A percentile compares a stretch with the other conserved stretches of the same genome.
Evolutionary conservation across 2,797 vertebrate genomes (phyloP).

Genomic region (Catharus ustulatus): DNA sequence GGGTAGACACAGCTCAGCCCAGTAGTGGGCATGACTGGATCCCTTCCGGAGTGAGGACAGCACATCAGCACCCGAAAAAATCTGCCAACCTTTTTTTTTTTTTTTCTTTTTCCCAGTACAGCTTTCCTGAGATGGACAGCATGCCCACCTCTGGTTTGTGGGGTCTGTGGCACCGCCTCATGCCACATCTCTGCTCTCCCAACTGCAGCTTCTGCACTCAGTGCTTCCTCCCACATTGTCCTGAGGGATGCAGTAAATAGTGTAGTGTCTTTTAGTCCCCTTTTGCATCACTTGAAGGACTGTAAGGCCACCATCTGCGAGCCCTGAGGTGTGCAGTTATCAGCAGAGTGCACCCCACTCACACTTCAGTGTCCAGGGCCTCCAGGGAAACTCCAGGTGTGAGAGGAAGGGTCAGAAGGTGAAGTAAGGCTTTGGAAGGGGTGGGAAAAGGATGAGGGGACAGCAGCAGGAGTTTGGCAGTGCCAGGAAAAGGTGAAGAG

Average conservation of each 20-base stretch:
- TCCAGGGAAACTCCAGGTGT: not conserved
- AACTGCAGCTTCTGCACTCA: not conserved
- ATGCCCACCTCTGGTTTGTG: not conserved
- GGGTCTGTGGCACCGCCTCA: rapidly evolving
- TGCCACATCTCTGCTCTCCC: not conserved
- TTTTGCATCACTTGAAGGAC: not conserved
- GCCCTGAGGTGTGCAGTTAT: not conserved
- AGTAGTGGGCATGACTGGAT: rapidly evolving
- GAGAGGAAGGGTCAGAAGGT: not conserved
- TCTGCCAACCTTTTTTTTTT: not conserved
- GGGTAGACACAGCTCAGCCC: not conserved
- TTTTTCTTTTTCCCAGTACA: not conserved
- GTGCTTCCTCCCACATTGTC: not conserved
- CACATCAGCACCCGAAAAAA: not conserved
- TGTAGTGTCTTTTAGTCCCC: not conserved
- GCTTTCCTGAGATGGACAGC: not conserved
- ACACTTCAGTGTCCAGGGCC: not conserved
- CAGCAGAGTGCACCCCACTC: not conserved
- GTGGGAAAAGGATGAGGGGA: not conserved
- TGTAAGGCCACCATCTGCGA: not conserved
- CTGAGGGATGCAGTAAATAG: not conserved
- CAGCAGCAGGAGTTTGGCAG: not conserved
- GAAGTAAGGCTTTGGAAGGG: not conserved
- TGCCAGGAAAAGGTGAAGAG: not conserved
- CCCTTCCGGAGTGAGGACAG: not conserved